Conservation (phyloP, 2,888 invertebrate species). For the Sphaerophoria rueppellii region DNA sequence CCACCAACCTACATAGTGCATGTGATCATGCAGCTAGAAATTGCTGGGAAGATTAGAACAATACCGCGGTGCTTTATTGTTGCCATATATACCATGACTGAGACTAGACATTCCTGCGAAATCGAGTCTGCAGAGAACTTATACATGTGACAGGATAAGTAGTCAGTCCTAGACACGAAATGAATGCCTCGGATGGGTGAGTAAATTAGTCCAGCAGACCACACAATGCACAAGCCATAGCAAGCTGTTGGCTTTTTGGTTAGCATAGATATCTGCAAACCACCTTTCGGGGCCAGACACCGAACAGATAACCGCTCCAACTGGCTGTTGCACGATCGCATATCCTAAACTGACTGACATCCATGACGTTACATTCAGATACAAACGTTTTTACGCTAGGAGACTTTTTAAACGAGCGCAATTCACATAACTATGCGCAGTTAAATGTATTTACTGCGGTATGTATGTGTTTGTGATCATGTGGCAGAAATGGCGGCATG, state of each 20-base stretch:
- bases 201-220: slow-evolving; percentile 73
- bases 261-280: slow-evolving; percentile 62
- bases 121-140: slow-evolving; percentile 49
- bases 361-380: slow-evolving; percentile 69
- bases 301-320: slow-evolving; percentile 67
- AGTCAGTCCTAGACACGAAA: slow-evolving; percentile 69
- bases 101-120: slow-evolving; percentile 49
- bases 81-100: slow-evolving; percentile 21
- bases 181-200: slow-evolving; percentile 68
- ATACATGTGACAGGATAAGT: slow-evolving; percentile 73
- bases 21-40: slow-evolving; percentile 19
- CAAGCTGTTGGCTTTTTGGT: slow-evolving; percentile 44
- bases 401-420: slow-evolving; percentile 71
- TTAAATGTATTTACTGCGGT: slow-evolving; percentile 26
- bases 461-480: background rate
- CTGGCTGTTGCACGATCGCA: slow-evolving; percentile 68
- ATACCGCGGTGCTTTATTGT: slow-evolving; percentile 73
- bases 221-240: slow-evolving; percentile 71
- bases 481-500: slow-evolving; percentile 31
- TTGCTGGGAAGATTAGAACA: slow-evolving; percentile 71
- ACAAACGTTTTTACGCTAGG: slow-evolving; percentile 71
- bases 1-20: slow-evolving; percentile 1
- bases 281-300: slow-evolving; percentile 71
- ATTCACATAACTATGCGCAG: slow-evolving; percentile 70
- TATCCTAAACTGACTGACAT: slow-evolving; percentile 72